phyloP scores from a whole-genome alignment of 2,113 vertebrate genomes.

The Vicugna pacos region DNA sequence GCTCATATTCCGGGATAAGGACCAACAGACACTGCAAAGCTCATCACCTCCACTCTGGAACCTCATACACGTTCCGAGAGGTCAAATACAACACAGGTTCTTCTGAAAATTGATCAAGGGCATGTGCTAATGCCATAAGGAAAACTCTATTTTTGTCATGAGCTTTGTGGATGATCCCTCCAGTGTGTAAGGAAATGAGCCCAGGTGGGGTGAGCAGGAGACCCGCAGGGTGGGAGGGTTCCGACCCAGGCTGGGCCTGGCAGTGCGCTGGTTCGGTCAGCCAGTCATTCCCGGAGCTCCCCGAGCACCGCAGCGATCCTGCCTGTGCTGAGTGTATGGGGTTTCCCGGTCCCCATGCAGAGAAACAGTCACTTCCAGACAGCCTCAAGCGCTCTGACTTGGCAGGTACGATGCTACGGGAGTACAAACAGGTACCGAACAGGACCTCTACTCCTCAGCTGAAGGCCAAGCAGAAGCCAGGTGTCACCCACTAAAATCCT shows the following conservation, averaged over 20 bases:
- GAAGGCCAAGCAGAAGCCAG: rapidly evolving
- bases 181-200: rapidly evolving
- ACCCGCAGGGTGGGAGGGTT: rapidly evolving
- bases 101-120: not conserved
- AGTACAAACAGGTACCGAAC: rapidly evolving
- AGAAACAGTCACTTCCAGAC: not conserved
- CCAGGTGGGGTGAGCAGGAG: rapidly evolving
- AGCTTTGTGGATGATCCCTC: not conserved
- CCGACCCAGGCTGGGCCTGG: rapidly evolving
- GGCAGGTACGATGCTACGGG: not conserved
- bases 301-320: rapidly evolving
- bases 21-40: not conserved
- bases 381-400: rapidly evolving
- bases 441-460: rapidly evolving
- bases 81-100: not conserved
- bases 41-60: not conserved
- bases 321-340: rapidly evolving
- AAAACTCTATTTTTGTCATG: not conserved
- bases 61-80: not conserved
- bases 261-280: not conserved
- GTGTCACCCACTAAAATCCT: not conserved
- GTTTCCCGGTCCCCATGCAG: rapidly evolving
- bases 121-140: rapidly evolving
- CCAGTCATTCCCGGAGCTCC: too few species aligned
- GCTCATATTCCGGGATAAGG: not conserved